Percentiles rank a stretch among this genome's conserved stretches.
These are phyloP conservation scores for Athrips mouffetella DNA, from an alignment of 2,888 invertebrate genomes.

Conservation along the genomic window DNA sequence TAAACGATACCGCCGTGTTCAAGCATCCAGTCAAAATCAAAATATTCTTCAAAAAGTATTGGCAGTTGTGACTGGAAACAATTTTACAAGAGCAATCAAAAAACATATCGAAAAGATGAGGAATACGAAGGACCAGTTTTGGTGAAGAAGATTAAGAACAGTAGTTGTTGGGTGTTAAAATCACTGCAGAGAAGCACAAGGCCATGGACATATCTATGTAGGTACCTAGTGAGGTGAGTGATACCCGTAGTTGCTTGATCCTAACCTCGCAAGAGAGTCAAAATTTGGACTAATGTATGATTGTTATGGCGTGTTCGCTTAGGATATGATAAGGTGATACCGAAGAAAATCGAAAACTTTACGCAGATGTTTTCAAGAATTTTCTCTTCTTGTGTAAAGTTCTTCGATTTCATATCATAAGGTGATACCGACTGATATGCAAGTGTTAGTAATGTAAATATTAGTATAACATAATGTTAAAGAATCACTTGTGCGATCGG, in stretches of 20 bases:
- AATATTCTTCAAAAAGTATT: no score
- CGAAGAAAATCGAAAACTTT: neutral
- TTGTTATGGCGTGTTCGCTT: slow-evolving; percentile 18
- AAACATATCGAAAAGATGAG: no score
- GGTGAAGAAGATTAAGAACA: neutral
- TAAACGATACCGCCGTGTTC: no score
- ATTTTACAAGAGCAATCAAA: no score
- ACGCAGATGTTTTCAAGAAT: neutral
- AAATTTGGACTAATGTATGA: slow-evolving; percentile 22
- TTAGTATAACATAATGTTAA: slow-evolving; percentile 55
- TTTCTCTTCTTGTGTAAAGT: neutral
- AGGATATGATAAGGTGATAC: slow-evolving; percentile 28
- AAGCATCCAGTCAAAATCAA: no score
- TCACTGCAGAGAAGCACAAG: neutral
- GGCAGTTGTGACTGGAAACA: no score
- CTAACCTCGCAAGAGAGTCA: slow-evolving; percentile 25
- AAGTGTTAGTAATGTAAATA: slow-evolving; percentile 75
- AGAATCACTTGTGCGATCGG: slow-evolving; percentile 57
- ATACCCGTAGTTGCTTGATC: slow-evolving; percentile 45
- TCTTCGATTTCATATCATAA: slow-evolving; percentile 25
- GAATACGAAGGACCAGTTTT: neutral
- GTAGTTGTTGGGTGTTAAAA: neutral
- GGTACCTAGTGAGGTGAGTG: slow-evolving; percentile 38
- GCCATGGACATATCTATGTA: slow-evolving; percentile 44
- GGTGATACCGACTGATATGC: slow-evolving; percentile 65